phyloP scores from a whole-genome alignment of 2,888 invertebrate species.

The Pyrrhia umbra region DNA sequence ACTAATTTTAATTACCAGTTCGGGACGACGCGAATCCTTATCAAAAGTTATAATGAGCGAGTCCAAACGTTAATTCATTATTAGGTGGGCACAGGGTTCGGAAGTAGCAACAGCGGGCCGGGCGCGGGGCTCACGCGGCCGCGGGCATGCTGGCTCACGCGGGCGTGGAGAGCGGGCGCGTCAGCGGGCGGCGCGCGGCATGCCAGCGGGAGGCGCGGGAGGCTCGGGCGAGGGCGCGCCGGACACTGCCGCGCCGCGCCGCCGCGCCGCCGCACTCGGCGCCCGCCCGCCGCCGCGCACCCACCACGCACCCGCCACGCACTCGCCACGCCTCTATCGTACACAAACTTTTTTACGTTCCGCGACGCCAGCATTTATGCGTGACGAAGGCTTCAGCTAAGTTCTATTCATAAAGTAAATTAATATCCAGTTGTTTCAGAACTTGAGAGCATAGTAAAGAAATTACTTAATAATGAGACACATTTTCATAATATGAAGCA shows the following conservation, averaged over 20 bases:
- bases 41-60: constrained; percentile 16
- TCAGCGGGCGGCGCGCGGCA: constrained; percentile 44
- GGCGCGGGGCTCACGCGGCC: constrained; percentile 41
- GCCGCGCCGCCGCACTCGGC: constrained; percentile 25
- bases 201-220: too few relatives aligned
- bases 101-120: constrained; percentile 1
- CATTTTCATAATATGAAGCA: background rate
- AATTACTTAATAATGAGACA: background rate
- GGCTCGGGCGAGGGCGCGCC: constrained; percentile 52
- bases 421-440: constrained; percentile 13
- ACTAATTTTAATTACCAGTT: constrained; percentile 52
- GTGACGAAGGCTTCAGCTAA: constrained; percentile 10
- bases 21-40: constrained; percentile 49
- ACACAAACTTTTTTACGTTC: constrained; percentile 47
- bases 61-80: constrained; percentile 53
- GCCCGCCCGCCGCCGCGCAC: constrained; percentile 12
- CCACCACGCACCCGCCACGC: constrained; percentile 25
- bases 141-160: constrained; percentile 39
- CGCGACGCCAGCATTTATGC: constrained; percentile 12
- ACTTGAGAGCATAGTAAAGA: constrained; percentile 9
- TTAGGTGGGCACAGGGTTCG: constrained; percentile 30
- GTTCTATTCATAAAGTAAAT: constrained; percentile 16
- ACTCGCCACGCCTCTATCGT: constrained; percentile 45
- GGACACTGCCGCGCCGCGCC: constrained; percentile 37
- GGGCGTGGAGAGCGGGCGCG: constrained; percentile 6